phyloP scores from a whole-genome alignment of 2,113 vertebrate species.

The Zosterops japonicus region DNA sequence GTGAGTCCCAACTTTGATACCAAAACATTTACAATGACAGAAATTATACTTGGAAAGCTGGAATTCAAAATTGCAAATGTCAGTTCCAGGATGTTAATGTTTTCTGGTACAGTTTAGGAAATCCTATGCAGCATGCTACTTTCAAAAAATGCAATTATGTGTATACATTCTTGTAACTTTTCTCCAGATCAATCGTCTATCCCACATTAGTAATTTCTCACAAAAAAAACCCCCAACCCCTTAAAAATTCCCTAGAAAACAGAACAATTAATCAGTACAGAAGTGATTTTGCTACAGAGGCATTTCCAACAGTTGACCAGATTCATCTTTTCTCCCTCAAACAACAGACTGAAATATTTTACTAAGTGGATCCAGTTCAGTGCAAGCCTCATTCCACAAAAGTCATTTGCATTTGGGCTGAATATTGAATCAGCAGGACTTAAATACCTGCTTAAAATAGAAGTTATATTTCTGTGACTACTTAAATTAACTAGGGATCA shows the following conservation, averaged over 20 bases:
- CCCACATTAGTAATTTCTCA: neutral
- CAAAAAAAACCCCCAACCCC: no score
- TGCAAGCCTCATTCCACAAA: neutral
- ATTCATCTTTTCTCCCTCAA: neutral
- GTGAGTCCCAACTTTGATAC: neutral
- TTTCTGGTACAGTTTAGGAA: slow-evolving; percentile 21
- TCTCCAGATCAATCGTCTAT: neutral
- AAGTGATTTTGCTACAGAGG: neutral
- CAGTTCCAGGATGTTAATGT: neutral
- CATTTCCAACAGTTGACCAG: neutral
- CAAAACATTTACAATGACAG: neutral
- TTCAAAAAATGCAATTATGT: neutral
- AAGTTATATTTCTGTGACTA: neutral
- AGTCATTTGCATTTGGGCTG: neutral
- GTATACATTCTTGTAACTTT: neutral
- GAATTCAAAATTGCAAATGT: neutral
- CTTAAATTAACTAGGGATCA: neutral
- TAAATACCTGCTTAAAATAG: slow-evolving; percentile 9
- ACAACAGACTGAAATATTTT: neutral
- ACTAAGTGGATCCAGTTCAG: neutral
- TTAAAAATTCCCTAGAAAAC: neutral
- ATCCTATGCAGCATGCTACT: neutral
- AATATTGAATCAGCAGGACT: slow-evolving; percentile 13
- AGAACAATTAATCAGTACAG: neutral
- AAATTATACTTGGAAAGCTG: neutral